These are phyloP conservation scores for Alfaro cultratus DNA, from an alignment of 2,797 vertebrate genomes.

Conservation along the genomic window DNA sequence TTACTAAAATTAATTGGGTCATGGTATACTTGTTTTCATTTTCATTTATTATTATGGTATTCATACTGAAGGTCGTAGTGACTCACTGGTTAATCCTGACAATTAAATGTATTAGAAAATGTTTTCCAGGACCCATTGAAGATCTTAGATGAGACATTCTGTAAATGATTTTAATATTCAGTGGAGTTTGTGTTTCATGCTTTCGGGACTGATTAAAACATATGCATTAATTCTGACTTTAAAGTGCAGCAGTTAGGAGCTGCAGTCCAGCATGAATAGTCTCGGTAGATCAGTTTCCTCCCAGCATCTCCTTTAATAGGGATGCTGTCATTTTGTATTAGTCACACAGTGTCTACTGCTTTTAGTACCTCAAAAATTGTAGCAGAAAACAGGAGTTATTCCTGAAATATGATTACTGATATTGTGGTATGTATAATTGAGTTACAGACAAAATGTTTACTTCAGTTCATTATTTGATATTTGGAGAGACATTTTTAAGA, in stretches of 20 bases:
- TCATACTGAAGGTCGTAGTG: neutral
- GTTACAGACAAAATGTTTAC: neutral
- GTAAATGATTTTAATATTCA: neutral
- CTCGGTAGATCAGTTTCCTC: slow-evolving; percentile 13
- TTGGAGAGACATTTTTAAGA: neutral
- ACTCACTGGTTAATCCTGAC: neutral
- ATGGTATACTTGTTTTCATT: neutral
- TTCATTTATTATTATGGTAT: neutral
- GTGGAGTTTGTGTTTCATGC: neutral
- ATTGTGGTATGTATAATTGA: neutral
- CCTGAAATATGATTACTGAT: neutral
- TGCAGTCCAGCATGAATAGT: slow-evolving; percentile 10
- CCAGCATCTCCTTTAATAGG: slow-evolving; percentile 14
- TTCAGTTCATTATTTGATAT: neutral
- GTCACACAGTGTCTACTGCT: slow-evolving; percentile 13
- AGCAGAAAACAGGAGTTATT: neutral
- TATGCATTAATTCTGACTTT: neutral
- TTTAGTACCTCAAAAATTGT: neutral
- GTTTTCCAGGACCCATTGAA: neutral
- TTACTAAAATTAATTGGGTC: neutral
- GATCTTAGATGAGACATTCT: neutral
- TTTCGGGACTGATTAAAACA: neutral
- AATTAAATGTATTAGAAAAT: neutral
- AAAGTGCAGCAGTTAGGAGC: slow-evolving; percentile 17
- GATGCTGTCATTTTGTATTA: slow-evolving; percentile 12